Percentiles rank a stretch among this genome's conserved stretches.
Conservation (phyloP, 2,888 invertebrate genomes). For the Phortica magna region DNA sequence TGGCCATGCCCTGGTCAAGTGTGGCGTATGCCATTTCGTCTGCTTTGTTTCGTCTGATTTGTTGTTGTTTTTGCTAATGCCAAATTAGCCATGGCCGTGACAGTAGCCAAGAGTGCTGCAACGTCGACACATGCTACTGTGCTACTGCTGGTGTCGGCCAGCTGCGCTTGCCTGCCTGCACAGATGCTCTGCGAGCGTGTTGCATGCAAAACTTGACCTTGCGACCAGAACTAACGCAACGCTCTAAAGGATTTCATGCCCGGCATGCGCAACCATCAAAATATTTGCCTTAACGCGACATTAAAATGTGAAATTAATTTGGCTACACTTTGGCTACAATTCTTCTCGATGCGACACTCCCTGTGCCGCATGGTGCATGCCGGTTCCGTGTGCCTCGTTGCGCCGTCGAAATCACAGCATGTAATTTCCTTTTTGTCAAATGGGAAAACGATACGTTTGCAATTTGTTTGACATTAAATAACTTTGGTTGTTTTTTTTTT, state of each 20-base stretch:
- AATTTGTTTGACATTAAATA: slow-evolving; percentile 8
- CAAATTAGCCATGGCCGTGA: slow-evolving; percentile 49
- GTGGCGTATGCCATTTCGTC: slow-evolving; percentile 31
- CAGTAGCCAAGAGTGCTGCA: slow-evolving; percentile 62
- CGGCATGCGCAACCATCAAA: slow-evolving; percentile 53
- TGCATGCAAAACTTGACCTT: slow-evolving; percentile 59
- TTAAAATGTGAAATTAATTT: slow-evolving; percentile 69
- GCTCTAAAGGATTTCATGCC: slow-evolving; percentile 50
- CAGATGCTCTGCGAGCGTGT: slow-evolving; percentile 55
- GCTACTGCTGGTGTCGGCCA: slow-evolving; percentile 32
- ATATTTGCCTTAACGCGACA: slow-evolving; percentile 57
- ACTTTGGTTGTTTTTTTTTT: too few species aligned
- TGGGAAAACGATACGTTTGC: not conserved
- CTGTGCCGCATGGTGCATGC: slow-evolving; percentile 4
- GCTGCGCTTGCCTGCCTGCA: slow-evolving; percentile 33
- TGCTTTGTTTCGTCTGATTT: slow-evolving; percentile 7
- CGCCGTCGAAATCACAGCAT: slow-evolving; percentile 46
- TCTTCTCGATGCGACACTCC: not conserved
- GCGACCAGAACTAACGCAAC: slow-evolving; percentile 65
- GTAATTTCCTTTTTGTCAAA: not conserved
- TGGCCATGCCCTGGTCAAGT: not conserved
- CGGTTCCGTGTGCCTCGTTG: slow-evolving; percentile 51
- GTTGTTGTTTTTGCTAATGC: slow-evolving; percentile 3
- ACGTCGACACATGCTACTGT: slow-evolving; percentile 44
- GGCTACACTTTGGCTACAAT: slow-evolving; percentile 46